These are phyloP conservation scores for Huso huso DNA, from an alignment of 2,797 vertebrate genomes.

Conservation along the genomic window DNA sequence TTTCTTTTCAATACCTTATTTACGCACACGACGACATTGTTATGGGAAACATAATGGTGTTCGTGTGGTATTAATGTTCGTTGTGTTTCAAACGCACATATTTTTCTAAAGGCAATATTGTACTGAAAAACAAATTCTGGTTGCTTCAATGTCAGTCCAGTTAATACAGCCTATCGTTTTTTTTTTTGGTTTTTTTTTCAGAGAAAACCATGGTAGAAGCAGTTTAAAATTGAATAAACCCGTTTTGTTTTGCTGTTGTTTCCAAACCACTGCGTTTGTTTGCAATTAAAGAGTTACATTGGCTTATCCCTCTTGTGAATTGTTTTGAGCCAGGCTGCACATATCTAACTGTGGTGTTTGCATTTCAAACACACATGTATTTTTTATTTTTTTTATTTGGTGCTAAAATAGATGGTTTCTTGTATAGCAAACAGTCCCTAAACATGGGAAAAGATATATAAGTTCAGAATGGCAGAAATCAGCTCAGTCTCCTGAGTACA, in stretches of 20 bases:
- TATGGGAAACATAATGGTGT: too few relatives aligned
- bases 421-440: constrained; percentile 56
- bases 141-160: too few relatives aligned
- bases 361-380: constrained; percentile 68
- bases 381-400: constrained; percentile 66
- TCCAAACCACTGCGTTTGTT: constrained; percentile 33
- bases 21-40: too few relatives aligned
- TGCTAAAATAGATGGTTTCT: constrained; percentile 56
- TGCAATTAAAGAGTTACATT: constrained; percentile 23
- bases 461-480: constrained; percentile 29
- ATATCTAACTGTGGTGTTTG: constrained; percentile 43
- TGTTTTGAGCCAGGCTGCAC: constrained; percentile 29
- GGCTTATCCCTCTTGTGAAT: constrained; percentile 39
- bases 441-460: constrained; percentile 47
- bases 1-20: too few relatives aligned
- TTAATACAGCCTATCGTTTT: constrained; percentile 7
- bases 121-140: too few relatives aligned
- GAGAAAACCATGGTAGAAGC: too few relatives aligned
- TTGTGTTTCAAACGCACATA: neutral
- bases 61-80: too few relatives aligned
- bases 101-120: neutral
- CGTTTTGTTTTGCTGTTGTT: too few relatives aligned
- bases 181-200: neutral
- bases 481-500: neutral
- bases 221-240: too few relatives aligned